Base-by-base conservation (phyloP, 1,140 invertebrate genomes). In the Orius laevigatus region DNA sequence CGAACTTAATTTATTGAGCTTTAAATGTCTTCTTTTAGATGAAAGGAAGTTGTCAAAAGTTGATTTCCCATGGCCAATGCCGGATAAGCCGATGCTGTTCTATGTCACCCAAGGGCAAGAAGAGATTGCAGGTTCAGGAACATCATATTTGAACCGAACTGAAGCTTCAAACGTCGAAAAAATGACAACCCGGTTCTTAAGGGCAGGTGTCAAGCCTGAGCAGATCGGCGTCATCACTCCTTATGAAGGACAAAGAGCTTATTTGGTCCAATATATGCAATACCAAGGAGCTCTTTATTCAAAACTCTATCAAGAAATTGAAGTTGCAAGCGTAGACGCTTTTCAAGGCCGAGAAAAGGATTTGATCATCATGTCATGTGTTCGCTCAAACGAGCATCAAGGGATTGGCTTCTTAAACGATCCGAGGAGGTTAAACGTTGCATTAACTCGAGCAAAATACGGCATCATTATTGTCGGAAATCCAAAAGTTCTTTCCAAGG, bases 201-300 rank as follows among this genome's bases (percentile, higher is more conserved):
- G 93, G 57, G 85, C 84, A 8, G 94, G 95, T 4, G 82, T 99
- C 0, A 87, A 92, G 58, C 94, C 96, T 0, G 91, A 96, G 57
- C 95, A 98, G 64, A 98, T 99, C 49, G 96, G 96, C n/a, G 90
- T 98, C 19, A 96, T 99, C 38, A 99, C 96, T 0, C 96, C 96
- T 0, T 99, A 99, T 56, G 95, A 98, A 67, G 92, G 96, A 0
- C 96, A 99, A 62, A 68, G 96, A n/a, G 92, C 94, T 0, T 98
- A 95, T 65, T 68, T 98, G 63, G 66, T 88, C 0, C 93, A 98
- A 59, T 94, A 97, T 58, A 98, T 98, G 93, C 94, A 98, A 62
- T 95, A 96, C 60, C 94, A 96, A 65, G 96, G 95, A 4, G 86
- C 90, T 2, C 67, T 99, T 6, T 92, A 98, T 60, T 81, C 89